Percentiles rank a stretch among this genome's conserved stretches.
Evolutionary conservation across 2,113 vertebrate genomes (phyloP).

Genomic region (Brienomyrus longianalis): DNA sequence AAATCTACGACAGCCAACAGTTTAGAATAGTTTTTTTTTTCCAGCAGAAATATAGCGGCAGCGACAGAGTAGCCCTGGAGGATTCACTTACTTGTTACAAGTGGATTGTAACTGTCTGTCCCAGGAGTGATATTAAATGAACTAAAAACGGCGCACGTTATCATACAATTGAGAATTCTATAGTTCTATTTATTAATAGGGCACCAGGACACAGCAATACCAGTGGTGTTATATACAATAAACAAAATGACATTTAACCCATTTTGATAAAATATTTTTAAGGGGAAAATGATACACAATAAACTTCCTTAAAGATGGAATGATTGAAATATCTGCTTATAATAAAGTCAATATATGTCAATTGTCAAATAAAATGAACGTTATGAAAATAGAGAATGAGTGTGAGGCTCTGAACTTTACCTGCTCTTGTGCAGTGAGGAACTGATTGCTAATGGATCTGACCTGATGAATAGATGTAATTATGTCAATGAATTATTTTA

Average conservation of each 20-base stretch:
- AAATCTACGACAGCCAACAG: not conserved
- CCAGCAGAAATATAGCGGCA: not conserved
- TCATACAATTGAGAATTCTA: not conserved
- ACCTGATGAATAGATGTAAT: not conserved
- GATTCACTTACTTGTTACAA: not conserved
- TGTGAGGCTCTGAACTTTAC: not conserved
- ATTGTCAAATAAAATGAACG: not conserved
- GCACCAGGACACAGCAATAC: not conserved
- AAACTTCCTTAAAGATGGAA: not conserved
- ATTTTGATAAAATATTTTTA: not conserved
- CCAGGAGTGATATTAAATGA: not conserved
- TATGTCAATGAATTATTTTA: not conserved
- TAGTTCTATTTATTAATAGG: not conserved
- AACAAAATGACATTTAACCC: not conserved
- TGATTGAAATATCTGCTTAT: not conserved
- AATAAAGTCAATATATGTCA: not conserved
- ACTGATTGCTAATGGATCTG: not conserved
- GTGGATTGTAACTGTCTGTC: not conserved
- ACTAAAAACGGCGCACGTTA: not conserved
- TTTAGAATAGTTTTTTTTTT: not conserved
- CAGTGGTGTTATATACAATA: not conserved
- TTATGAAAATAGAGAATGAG: not conserved
- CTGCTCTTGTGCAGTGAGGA: not conserved
- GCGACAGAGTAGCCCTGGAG: not conserved
- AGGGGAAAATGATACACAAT: not conserved